These are phyloP conservation scores for Semicossyphus pulcher DNA, from an alignment of 2,113 vertebrate species.

Conservation along the genomic window DNA sequence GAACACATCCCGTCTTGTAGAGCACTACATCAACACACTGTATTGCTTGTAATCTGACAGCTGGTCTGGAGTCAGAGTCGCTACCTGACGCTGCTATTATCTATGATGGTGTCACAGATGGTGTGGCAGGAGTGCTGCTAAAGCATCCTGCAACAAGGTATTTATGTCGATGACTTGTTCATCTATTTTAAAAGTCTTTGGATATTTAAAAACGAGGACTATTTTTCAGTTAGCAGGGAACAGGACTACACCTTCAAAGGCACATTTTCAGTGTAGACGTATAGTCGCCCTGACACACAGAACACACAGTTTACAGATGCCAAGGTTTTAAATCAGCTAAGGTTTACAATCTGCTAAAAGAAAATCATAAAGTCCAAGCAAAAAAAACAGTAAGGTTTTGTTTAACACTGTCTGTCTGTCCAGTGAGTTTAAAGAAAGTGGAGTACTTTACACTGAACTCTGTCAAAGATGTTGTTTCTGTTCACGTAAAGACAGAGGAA, in stretches of 20 bases:
- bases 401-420: background rate
- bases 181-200: slow-evolving; percentile 10
- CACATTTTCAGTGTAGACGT: background rate
- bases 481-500: background rate
- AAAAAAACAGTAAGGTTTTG: slow-evolving; percentile 6
- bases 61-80: slow-evolving; percentile 34
- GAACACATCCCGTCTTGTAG: slow-evolving; percentile 7
- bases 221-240: slow-evolving; percentile 16
- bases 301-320: background rate
- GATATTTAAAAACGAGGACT: background rate
- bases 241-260: background rate
- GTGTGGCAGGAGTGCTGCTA: background rate
- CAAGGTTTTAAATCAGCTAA: slow-evolving; percentile 23
- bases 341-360: slow-evolving; percentile 19
- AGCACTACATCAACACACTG: slow-evolving; percentile 12
- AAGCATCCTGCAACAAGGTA: background rate
- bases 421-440: background rate
- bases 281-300: too few relatives aligned
- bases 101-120: slow-evolving; percentile 13
- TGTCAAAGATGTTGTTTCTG: slow-evolving; percentile 16
- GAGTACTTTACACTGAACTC: slow-evolving; percentile 1
- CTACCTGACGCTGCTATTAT: slow-evolving; percentile 32
- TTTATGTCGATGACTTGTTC: background rate
- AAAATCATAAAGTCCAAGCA: background rate
- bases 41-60: slow-evolving; percentile 28